phyloP scores from a whole-genome alignment of 2,797 vertebrate genomes.

The Pipistrellus kuhlii region DNA sequence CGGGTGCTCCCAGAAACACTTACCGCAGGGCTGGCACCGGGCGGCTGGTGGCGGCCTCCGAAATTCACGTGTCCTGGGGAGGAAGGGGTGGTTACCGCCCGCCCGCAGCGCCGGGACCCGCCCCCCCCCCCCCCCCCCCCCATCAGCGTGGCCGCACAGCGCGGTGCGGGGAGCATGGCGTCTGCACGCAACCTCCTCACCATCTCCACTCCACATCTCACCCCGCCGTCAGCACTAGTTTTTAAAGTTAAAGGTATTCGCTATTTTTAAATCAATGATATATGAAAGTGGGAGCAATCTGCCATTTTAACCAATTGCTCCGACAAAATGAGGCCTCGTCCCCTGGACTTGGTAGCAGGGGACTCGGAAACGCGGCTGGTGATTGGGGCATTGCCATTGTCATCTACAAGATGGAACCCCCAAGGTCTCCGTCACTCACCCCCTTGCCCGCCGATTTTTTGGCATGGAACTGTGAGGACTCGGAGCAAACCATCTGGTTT shows the following conservation, averaged over 20 bases:
- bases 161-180: background rate
- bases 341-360: background rate
- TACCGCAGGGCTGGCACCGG: slow-evolving; percentile 81
- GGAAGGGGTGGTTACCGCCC: background rate
- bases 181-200: background rate
- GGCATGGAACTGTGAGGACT: slow-evolving; percentile 93
- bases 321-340: background rate
- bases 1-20: slow-evolving; percentile 57
- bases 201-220: background rate
- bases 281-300: background rate
- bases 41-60: slow-evolving; percentile 63
- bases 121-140: too few relatives aligned
- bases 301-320: background rate
- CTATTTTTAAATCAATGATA: background rate
- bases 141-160: too few relatives aligned
- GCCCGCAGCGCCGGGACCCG: too few relatives aligned
- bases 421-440: slow-evolving; percentile 82
- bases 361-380: background rate
- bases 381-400: background rate
- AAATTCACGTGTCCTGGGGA: slow-evolving; percentile 77
- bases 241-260: background rate
- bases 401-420: background rate
- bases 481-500: slow-evolving; percentile 96
- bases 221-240: background rate
- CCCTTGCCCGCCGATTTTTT: slow-evolving; percentile 81